A percentile compares a stretch with the other conserved stretches of the same genome.
Conservation (phyloP, 2,888 invertebrate species). For the Epistrophella euchroma region DNA sequence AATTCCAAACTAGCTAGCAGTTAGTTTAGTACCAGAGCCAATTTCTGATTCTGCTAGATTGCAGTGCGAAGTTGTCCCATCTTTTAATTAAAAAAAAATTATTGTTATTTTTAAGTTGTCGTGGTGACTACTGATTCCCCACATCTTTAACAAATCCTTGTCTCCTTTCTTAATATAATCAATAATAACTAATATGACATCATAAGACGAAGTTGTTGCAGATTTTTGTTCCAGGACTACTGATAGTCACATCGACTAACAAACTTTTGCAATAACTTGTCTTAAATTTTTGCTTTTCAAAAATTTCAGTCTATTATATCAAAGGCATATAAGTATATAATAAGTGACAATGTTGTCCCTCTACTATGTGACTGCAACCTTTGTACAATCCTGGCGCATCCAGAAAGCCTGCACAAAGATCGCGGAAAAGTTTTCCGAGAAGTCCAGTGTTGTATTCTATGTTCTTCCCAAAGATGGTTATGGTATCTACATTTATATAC, state of each 20-base stretch:
- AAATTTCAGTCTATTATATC: slow-evolving; percentile 7
- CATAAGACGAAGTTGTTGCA: slow-evolving; percentile 30
- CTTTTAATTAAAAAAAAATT: slow-evolving; percentile 33
- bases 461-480: slow-evolving; percentile 85
- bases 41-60: slow-evolving; percentile 32
- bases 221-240: slow-evolving; percentile 37
- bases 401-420: slow-evolving; percentile 89
- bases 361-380: slow-evolving; percentile 93
- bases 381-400: slow-evolving; percentile 92
- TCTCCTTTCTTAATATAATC: slow-evolving; percentile 22
- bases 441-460: slow-evolving; percentile 87
- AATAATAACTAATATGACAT: slow-evolving; percentile 74
- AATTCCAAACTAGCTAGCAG: slow-evolving; percentile 46
- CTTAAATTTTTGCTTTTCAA: background rate
- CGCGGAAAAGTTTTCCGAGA: slow-evolving; percentile 86
- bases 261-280: slow-evolving; percentile 2
- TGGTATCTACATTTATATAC: slow-evolving; percentile 76
- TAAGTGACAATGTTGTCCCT: slow-evolving; percentile 87
- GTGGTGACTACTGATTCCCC: slow-evolving; percentile 40
- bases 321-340: background rate
- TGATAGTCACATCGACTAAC: background rate
- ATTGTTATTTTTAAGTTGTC: slow-evolving; percentile 41
- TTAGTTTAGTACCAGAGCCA: background rate
- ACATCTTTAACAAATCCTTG: slow-evolving; percentile 44
- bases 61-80: slow-evolving; percentile 32